Base-by-base conservation (phyloP, 2,888 invertebrate genomes). In the Tribolium freemani region DNA sequence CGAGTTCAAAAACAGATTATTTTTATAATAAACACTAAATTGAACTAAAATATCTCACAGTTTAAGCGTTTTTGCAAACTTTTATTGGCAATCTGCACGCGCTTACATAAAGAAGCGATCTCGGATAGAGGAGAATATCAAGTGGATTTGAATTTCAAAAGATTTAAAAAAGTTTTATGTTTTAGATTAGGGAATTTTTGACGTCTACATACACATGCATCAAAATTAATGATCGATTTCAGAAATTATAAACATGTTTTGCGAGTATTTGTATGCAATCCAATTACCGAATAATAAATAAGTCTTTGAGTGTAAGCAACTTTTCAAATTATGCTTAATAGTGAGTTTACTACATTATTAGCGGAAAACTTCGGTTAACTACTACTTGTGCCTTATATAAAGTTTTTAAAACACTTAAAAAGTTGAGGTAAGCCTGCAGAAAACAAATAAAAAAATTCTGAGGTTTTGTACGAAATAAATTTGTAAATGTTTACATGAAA, bases 31-130 rank as follows among this genome's bases (percentile, higher is more conserved):
- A 38, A 38, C 5, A 8, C 38, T n/a, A 38, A 38, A 6, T 6
- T 38, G 8, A 1, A 38, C 8, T 38, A 38, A 6, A 38, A 38
- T n/a, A 8, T 38, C 38, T 1, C 11, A 10, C 48, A 10, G 11
- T 10, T 48, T 48, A 48, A 6, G 38, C 38, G 9, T 21, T 61
- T 26, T 53, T 31, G 20, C 9, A 64, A 30, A 66, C 45, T 66
- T 66, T 66, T 66, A 66, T 66, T 31, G 46, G 66, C 51, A 56
- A 66, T 54, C 54, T 66, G 66, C 66, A 54, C 44, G 44, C 26
- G 54, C 54, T 46, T 66, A 51, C 66, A 64, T 38, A 38, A 38
- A 53, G 53, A 64, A 46, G 51, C 51, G 64, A 51, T 30, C 53
- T 44, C 10, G n/a, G 6, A 10, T 30, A 46, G 54, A 66, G 54